phyloP scores from a whole-genome alignment of 2,888 invertebrate genomes.

The Volucella inanis region DNA sequence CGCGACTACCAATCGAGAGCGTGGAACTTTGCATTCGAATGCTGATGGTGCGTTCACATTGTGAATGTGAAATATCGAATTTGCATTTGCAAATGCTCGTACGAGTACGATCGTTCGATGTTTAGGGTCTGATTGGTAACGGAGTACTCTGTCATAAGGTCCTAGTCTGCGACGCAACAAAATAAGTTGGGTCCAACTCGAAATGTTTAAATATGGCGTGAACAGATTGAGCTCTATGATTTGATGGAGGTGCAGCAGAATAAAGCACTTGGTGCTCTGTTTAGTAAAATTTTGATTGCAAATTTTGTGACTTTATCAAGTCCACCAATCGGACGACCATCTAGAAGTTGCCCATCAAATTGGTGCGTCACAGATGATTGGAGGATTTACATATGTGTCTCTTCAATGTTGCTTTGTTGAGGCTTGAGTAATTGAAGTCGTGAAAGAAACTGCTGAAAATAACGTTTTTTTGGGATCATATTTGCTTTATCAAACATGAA shows the following conservation, averaged over 20 bases:
- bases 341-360: slow-evolving; percentile 53
- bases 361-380: slow-evolving; percentile 59
- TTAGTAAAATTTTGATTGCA: slow-evolving; percentile 58
- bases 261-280: slow-evolving; percentile 18
- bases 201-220: slow-evolving; percentile 66
- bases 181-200: slow-evolving; percentile 17
- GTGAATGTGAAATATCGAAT: slow-evolving; percentile 68
- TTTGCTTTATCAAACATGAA: too few species aligned
- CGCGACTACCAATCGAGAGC: slow-evolving; percentile 60
- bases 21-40: slow-evolving; percentile 42
- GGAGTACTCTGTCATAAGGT: slow-evolving; percentile 6
- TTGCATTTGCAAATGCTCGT: slow-evolving; percentile 60
- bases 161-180: background rate
- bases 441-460: too few species aligned
- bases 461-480: too few species aligned
- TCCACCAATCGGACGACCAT: slow-evolving; percentile 29
- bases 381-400: slow-evolving; percentile 43
- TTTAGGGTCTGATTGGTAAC: slow-evolving; percentile 64
- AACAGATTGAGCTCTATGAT: slow-evolving; percentile 70
- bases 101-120: slow-evolving; percentile 24
- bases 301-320: slow-evolving; percentile 61
- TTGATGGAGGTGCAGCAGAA: slow-evolving; percentile 2
- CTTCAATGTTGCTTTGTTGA: too few species aligned
- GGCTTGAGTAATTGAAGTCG: too few species aligned
- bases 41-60: slow-evolving; percentile 27